phyloP scores from a whole-genome alignment of 1,140 invertebrate species.

The Drosophila ananassae region DNA sequence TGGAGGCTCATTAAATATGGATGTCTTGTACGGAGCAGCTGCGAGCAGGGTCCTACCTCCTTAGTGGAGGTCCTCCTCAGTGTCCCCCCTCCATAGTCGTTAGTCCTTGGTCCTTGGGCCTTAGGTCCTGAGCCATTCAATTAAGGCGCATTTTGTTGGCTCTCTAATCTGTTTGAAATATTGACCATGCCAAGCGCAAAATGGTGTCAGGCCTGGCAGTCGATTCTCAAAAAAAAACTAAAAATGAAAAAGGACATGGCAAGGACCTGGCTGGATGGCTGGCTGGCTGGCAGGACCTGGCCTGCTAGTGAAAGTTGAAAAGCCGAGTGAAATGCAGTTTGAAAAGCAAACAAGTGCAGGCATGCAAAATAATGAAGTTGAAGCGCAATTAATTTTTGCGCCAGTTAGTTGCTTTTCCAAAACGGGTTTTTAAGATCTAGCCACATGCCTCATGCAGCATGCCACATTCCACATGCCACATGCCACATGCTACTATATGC shows the following conservation, averaged over 20 bases:
- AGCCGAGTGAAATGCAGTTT: conserved; percentile 2
- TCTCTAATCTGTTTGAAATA: conserved; percentile 80
- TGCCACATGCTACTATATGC: neutral
- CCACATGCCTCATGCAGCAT: neutral
- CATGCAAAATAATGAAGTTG: conserved; percentile 81
- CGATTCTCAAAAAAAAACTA: conserved; percentile 7
- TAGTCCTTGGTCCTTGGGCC: conserved; percentile 1
- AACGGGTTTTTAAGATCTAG: conserved; percentile 27
- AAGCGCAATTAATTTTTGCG: conserved; percentile 77
- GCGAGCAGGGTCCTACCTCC: neutral
- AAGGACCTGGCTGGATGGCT: too few relatives aligned
- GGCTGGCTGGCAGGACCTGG: neutral
- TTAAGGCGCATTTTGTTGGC: conserved; percentile 74
- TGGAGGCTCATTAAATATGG: conserved; percentile 77
- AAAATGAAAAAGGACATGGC: conserved; percentile 29
- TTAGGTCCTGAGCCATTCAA: conserved; percentile 63
- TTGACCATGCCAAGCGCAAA: conserved; percentile 78
- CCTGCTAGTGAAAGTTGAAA: neutral
- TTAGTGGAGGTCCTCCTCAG: too few relatives aligned
- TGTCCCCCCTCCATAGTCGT: neutral
- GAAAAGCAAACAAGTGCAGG: conserved; percentile 62
- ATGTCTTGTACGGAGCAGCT: conserved; percentile 77
- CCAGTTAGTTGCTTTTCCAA: conserved; percentile 31
- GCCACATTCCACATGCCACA: neutral
- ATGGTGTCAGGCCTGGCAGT: conserved; percentile 61